Evolutionary conservation across 2,888 invertebrate genomes (phyloP), one percentile per base, ranked within the genome.

Genomic region (Drosophila leonis): DNA sequence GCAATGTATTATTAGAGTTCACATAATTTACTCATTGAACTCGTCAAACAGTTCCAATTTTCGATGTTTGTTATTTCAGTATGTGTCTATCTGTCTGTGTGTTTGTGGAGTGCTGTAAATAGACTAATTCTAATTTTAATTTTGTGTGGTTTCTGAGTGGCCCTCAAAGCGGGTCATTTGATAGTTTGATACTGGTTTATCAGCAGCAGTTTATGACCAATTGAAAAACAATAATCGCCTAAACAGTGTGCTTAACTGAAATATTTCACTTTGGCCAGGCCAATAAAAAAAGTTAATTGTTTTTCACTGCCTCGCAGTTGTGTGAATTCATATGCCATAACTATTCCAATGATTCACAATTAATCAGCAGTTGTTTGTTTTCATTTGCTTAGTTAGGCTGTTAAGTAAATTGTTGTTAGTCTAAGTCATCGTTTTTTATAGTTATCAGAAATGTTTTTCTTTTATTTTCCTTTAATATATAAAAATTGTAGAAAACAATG

Each of bases 101-200:
- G 35, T 35, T 24, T 41, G 37, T 39, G 12, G 46, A 39, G 41
- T 37, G 44, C 52, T 24, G 60, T 63, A 66, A 79, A 78, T 82
- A 72, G 39, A 63, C 64, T 56, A 65, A 70, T 75, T 83, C 57
- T 63, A 70, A 78, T 80, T 69, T 69, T 65, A 78, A 70, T 72
- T 57, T 70, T 13, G 49, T 69, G 65, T 72, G 54, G 51, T 29
- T 61, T 51, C n/a, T 54, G 56, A 35, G 49, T 57, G 51, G 51
- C 52, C 42, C 61, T 74, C 55, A 65, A 48, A 48, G 18, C 20
- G 33, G 10, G 4, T 12, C 61, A 42, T 46, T 33, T 60, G 49
- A 51, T 54, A 39, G 56, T 42, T 41, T 49, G 44, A 37, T 60
- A 52, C 35, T 48, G 59, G 67, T 12, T 65, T 67, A 67, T 63